Base-by-base conservation (phyloP, 2,888 invertebrate species). In the Metalampra italica region DNA sequence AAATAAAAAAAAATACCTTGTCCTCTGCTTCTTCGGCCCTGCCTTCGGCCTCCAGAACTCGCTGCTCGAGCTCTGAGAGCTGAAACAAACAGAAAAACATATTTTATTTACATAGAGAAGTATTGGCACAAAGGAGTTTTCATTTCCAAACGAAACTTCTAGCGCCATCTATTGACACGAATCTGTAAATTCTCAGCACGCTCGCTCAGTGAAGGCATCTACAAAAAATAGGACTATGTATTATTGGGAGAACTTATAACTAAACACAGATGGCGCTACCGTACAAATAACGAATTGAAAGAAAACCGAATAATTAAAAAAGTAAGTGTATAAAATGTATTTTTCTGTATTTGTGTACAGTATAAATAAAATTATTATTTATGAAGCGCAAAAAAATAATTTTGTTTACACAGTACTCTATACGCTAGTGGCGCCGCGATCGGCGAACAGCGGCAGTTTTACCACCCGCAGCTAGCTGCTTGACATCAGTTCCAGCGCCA, bases 21-120 rank as follows among this genome's bases (percentile, higher is more conserved):
- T 97, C 96, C 88, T 97, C 97, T 56, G 97, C 97, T 85, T 96
- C 96, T 77, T 97, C 97, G 46, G 97, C 97, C 68, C 97, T 92
- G 68, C 95, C 94, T 90, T 97, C 97, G 66, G 97, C 97, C 85
- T 97, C 97, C 85, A 96, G 91, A 78, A 97, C 96, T 71, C 97
- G 93, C 79, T 96, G 96, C 88, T 97, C 97, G 90, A 97, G 92
- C 91, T 97, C 97, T 82, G 96, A 95, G 90, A 97, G 94, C 97
- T 97, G 92, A 57, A 94, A 94, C 78, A 82, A 82, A 60, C 59
- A 59, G 63, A 68, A 59, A 64, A 42, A 43, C 15, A 43, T 36
- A 29, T 34, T 41, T 12, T 13, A 3, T 9, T 29, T 11, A 32
- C 15, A 14, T n/a, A 36, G n/a, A n/a, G n/a, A 3, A n/a, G n/a